A percentile compares a stretch with the other conserved stretches of the same genome.
Conservation (phyloP, 2,888 invertebrate species). For the Mellilla xanthometata region DNA sequence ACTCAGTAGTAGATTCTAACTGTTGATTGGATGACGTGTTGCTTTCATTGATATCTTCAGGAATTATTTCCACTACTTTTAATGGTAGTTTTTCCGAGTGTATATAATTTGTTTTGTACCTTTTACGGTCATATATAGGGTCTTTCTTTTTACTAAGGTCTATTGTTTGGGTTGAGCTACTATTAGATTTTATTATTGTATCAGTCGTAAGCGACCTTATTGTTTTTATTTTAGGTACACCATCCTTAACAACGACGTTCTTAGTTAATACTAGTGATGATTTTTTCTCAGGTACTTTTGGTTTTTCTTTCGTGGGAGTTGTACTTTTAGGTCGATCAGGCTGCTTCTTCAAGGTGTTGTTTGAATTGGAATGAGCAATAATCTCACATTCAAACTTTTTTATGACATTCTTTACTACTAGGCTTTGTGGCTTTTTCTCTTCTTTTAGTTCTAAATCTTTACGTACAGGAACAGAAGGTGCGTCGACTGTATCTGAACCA, state of each 20-base stretch:
- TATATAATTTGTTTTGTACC: conserved; percentile 74
- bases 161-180: conserved; percentile 27
- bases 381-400: conserved; percentile 78
- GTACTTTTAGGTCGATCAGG: conserved; percentile 56
- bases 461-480: conserved; percentile 50
- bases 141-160: conserved; percentile 58
- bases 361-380: conserved; percentile 56
- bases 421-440: conserved; percentile 45
- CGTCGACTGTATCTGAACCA: conserved; percentile 70
- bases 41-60: conserved; percentile 65
- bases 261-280: conserved; percentile 77
- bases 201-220: conserved; percentile 55
- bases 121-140: conserved; percentile 66
- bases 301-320: conserved; percentile 71
- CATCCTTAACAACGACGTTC: conserved; percentile 77
- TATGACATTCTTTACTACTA: conserved; percentile 69
- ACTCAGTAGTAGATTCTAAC: conserved; percentile 18
- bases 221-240: conserved; percentile 77
- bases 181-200: conserved; percentile 38
- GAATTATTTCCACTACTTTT: conserved; percentile 72
- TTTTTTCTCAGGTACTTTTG: conserved; percentile 84
- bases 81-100: conserved; percentile 70
- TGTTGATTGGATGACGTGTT: conserved; percentile 24
- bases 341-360: conserved; percentile 62
- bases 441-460: conserved; percentile 38